Percentiles rank a stretch among this genome's conserved stretches.
These are phyloP conservation scores for Ciconia stormi DNA, from an alignment of 2,113 vertebrate genomes.

Conservation along the genomic window DNA sequence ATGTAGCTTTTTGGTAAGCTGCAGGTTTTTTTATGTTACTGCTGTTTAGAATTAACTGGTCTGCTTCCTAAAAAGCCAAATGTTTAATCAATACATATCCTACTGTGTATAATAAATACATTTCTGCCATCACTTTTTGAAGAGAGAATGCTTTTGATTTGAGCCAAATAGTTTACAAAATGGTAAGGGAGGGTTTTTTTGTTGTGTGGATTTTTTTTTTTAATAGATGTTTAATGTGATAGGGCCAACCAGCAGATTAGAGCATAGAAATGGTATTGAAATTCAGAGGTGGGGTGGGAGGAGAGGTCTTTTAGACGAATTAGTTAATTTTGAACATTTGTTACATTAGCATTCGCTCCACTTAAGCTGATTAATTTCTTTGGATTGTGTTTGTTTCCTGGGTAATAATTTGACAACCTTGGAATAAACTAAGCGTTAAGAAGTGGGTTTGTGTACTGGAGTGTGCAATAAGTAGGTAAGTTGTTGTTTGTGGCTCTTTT, in stretches of 20 bases:
- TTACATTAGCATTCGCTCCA: slow-evolving; percentile 23
- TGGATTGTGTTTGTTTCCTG: slow-evolving; percentile 2
- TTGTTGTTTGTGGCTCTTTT: slow-evolving; percentile 44
- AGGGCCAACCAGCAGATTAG: neutral
- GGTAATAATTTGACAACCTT: slow-evolving; percentile 20
- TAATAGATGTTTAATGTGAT: neutral
- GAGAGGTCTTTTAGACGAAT: neutral
- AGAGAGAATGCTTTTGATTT: slow-evolving; percentile 33
- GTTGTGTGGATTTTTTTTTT: neutral
- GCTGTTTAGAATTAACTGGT: slow-evolving; percentile 57
- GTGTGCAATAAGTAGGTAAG: slow-evolving; percentile 2
- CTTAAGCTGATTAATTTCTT: slow-evolving; percentile 19
- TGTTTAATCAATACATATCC: slow-evolving; percentile 61
- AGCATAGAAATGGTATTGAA: neutral
- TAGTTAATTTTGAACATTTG: slow-evolving; percentile 52
- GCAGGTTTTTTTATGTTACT: slow-evolving; percentile 56
- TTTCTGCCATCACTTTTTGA: slow-evolving; percentile 45
- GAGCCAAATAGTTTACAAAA: slow-evolving; percentile 52
- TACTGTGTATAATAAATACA: slow-evolving; percentile 49
- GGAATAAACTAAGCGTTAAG: slow-evolving; percentile 20
- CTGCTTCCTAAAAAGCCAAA: slow-evolving; percentile 64
- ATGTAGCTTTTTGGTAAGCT: slow-evolving; percentile 35
- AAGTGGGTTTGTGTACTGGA: neutral
- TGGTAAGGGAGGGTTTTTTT: neutral
- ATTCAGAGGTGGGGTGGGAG: neutral